A percentile compares a stretch with the other conserved stretches of the same genome.
Conservation (phyloP, 2,113 vertebrate species). For the Rafetus swinhoei region DNA sequence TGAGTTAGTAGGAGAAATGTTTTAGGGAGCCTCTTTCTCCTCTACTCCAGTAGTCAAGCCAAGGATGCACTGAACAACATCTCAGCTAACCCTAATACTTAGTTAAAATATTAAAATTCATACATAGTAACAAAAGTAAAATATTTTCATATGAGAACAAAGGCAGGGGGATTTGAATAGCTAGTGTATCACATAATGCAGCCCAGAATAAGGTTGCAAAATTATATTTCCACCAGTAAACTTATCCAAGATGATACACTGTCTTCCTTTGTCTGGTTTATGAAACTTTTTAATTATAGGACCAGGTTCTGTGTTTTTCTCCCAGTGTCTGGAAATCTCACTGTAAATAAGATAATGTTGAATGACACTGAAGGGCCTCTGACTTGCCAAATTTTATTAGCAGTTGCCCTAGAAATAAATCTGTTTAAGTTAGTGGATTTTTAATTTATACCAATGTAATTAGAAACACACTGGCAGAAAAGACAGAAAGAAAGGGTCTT, state of each 20-base stretch:
- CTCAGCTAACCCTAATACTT: not conserved
- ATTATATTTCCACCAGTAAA: not conserved
- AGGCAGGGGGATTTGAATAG: not conserved
- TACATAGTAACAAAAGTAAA: not conserved
- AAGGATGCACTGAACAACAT: not conserved
- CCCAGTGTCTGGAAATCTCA: not conserved
- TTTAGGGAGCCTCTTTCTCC: accelerated
- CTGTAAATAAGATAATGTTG: not conserved
- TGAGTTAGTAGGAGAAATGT: not conserved
- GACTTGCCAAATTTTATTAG: not conserved
- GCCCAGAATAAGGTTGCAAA: not conserved
- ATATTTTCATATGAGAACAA: not conserved
- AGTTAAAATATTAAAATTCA: accelerated
- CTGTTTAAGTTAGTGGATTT: not conserved
- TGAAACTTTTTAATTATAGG: not conserved
- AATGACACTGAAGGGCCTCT: not conserved
- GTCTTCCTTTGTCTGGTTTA: not conserved
- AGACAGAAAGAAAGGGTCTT: not conserved
- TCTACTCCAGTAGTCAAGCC: not conserved
- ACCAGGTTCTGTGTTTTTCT: not conserved
- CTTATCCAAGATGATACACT: not conserved
- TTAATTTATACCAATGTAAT: not conserved
- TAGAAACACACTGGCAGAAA: not conserved
- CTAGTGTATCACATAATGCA: not conserved
- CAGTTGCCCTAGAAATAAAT: not conserved